Evolutionary conservation across 2,113 vertebrate species (phyloP).

Genomic region (Oncorhynchus clarkii): DNA sequence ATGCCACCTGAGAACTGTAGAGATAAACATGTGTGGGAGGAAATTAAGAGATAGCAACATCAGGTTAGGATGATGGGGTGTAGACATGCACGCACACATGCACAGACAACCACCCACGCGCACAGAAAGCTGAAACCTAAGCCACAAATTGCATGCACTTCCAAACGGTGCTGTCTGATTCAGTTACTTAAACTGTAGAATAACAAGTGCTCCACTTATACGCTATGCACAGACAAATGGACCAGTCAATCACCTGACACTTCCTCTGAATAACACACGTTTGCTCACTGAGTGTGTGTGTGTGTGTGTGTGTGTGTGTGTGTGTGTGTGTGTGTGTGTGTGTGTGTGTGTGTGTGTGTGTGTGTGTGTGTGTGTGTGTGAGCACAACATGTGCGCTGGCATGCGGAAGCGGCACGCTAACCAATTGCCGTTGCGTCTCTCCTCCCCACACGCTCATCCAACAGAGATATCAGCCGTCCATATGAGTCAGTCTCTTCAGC

Average conservation of each 20-base stretch:
- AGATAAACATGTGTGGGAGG: not conserved
- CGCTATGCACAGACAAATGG: conserved; percentile 65
- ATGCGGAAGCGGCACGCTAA: not conserved
- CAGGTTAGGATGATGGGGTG: not conserved
- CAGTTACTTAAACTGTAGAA: conserved; percentile 38
- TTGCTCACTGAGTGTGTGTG: not conserved
- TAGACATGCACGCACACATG: not conserved
- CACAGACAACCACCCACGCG: not conserved
- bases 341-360: conserved; percentile 8
- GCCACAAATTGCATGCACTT: conserved; percentile 28
- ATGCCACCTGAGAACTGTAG: not conserved
- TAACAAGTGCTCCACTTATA: conserved; percentile 72
- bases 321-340: conserved; percentile 9
- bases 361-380: conserved; percentile 10
- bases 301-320: not conserved
- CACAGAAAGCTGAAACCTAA: not conserved
- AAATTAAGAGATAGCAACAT: not conserved
- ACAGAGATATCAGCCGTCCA: not conserved
- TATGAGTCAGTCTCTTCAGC: not conserved
- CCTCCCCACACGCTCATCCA: not conserved
- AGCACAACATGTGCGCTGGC: not conserved
- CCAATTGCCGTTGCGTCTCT: conserved; percentile 17
- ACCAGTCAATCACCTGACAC: conserved; percentile 70
- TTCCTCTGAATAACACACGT: conserved; percentile 60
- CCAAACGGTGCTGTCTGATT: not conserved